phyloP scores from a whole-genome alignment of 2,797 vertebrate genomes.

The Triplophysa yarkandensis region DNA sequence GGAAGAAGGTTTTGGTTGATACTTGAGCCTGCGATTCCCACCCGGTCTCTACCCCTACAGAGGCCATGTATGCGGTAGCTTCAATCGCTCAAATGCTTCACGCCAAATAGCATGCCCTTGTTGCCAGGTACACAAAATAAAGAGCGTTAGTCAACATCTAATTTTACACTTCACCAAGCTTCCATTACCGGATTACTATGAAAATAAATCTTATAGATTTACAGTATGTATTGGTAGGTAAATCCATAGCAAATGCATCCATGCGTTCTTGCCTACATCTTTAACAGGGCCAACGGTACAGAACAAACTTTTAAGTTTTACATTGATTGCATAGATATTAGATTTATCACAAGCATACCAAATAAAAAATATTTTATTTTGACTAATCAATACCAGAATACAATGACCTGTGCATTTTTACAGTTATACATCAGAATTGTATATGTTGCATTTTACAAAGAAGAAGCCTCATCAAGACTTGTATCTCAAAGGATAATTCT shows the following conservation, averaged over 20 bases:
- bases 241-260: constrained; percentile 28
- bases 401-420: too few species aligned
- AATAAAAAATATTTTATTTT: too few species aligned
- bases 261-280: not conserved
- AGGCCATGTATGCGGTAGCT: constrained; percentile 45
- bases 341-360: not conserved
- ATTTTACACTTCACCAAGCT: constrained; percentile 1
- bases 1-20: constrained; percentile 19
- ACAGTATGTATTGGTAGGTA: constrained; percentile 6
- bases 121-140: constrained; percentile 36
- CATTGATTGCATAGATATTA: constrained; percentile 1
- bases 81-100: constrained; percentile 34
- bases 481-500: too few species aligned
- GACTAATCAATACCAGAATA: too few species aligned
- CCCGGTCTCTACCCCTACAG: constrained; percentile 29
- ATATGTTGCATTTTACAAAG: too few species aligned
- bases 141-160: constrained; percentile 34
- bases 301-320: constrained; percentile 4
- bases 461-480: too few species aligned
- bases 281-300: not conserved
- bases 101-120: constrained; percentile 15
- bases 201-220: constrained; percentile 26
- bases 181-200: not conserved
- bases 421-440: too few species aligned
- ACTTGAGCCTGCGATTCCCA: constrained; percentile 42